Conservation (phyloP, 2,797 vertebrate genomes). For the Synanceia verrucosa region DNA sequence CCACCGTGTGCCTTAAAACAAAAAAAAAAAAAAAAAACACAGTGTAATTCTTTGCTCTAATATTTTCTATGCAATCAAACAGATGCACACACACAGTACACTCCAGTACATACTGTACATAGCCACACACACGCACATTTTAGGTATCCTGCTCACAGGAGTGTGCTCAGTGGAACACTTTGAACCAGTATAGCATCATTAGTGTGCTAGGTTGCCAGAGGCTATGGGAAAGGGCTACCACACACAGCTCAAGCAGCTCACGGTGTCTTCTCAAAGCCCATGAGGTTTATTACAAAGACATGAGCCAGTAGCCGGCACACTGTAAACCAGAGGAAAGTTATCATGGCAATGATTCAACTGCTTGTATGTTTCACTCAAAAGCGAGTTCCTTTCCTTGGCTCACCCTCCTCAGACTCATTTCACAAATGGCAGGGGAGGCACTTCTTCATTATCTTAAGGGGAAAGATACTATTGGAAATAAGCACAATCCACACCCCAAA, state of each 20-base stretch:
- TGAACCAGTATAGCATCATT: conserved; percentile 79
- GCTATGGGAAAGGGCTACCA: conserved; percentile 74
- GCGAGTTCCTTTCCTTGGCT: conserved; percentile 70
- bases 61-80: background rate
- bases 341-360: conserved; percentile 77
- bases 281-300: conserved; percentile 84
- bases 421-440: conserved; percentile 56
- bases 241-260: conserved; percentile 72
- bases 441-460: conserved; percentile 59
- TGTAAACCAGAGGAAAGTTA: conserved; percentile 77
- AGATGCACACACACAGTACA: background rate
- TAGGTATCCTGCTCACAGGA: conserved; percentile 53
- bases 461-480: conserved; percentile 27
- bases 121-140: background rate
- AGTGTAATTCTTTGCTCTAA: background rate
- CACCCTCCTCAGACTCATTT: conserved; percentile 60
- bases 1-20: conserved; percentile 22
- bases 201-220: conserved; percentile 75
- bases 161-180: conserved; percentile 72
- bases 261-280: conserved; percentile 74
- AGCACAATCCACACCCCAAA: conserved; percentile 20
- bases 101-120: background rate
- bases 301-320: conserved; percentile 70
- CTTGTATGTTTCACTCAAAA: conserved; percentile 76
- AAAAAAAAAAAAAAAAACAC: conserved; percentile 8